These are phyloP conservation scores for Drosophila neoperkinsi DNA, from an alignment of 2,888 invertebrate species.

Conservation along the genomic window DNA sequence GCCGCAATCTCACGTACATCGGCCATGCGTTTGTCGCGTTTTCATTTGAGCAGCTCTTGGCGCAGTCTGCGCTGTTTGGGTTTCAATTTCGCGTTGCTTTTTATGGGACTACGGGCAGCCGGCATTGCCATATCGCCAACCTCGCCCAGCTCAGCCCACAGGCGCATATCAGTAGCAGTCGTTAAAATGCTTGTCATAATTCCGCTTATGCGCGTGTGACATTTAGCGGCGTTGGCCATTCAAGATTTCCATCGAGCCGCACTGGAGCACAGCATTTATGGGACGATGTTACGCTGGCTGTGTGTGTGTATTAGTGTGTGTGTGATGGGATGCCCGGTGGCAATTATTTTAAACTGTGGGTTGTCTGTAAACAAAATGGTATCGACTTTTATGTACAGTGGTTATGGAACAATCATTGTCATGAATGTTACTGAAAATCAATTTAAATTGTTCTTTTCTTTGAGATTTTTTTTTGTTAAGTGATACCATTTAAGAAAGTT, in stretches of 20 bases:
- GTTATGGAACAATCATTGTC: neutral
- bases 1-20: constrained; percentile 78
- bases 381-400: constrained; percentile 38
- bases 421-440: neutral
- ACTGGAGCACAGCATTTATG: constrained; percentile 50
- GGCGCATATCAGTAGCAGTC: constrained; percentile 69
- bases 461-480: neutral
- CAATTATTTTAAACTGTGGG: constrained; percentile 79
- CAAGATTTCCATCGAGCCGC: constrained; percentile 49
- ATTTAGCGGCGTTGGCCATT: constrained; percentile 72
- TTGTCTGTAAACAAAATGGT: constrained; percentile 50
- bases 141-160: constrained; percentile 12
- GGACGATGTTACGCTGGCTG: constrained; percentile 11
- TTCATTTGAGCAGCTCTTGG: constrained; percentile 29
- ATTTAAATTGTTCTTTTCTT: neutral
- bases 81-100: constrained; percentile 71
- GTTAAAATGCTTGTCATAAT: constrained; percentile 81
- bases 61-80: constrained; percentile 40
- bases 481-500: neutral
- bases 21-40: constrained; percentile 72
- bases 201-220: constrained; percentile 80
- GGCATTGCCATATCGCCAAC: constrained; percentile 53
- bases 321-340: constrained; percentile 35
- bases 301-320: neutral
- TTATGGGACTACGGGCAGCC: constrained; percentile 63